Evolutionary conservation across 2,797 vertebrate genomes (phyloP).

Genomic region (Xiphophorus birchmanni): DNA sequence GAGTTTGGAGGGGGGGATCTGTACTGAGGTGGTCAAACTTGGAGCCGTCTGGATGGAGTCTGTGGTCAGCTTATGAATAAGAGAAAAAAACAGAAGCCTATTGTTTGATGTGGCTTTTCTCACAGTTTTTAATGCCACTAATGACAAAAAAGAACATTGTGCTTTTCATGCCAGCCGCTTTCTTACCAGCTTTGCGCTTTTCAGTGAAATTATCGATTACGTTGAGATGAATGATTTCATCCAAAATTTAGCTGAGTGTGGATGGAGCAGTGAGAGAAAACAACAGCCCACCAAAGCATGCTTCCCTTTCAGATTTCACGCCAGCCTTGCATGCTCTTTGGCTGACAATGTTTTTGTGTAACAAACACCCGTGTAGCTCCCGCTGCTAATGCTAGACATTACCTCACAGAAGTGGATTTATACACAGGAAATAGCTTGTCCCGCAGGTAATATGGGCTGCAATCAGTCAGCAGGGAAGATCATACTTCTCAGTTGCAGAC

Average conservation of each 20-base stretch:
- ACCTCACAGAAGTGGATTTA: slow-evolving; percentile 76
- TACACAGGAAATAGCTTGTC: slow-evolving; percentile 72
- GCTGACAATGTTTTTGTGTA: slow-evolving; percentile 49
- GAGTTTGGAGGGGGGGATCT: slow-evolving; percentile 59
- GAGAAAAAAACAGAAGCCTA: slow-evolving; percentile 34
- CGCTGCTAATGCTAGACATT: slow-evolving; percentile 73
- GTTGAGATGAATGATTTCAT: slow-evolving; percentile 47
- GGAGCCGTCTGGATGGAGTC: slow-evolving; percentile 80
- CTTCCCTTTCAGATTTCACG: slow-evolving; percentile 57
- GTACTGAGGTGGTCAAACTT: slow-evolving; percentile 66
- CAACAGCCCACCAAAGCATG: slow-evolving; percentile 37
- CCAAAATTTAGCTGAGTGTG: slow-evolving; percentile 23
- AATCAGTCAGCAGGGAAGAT: slow-evolving; percentile 68
- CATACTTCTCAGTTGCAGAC: slow-evolving; percentile 42
- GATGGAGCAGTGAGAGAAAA: slow-evolving; percentile 41
- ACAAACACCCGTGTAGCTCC: slow-evolving; percentile 46
- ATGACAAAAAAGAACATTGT: slow-evolving; percentile 22
- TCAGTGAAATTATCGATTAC: slow-evolving; percentile 40
- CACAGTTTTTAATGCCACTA: slow-evolving; percentile 28
- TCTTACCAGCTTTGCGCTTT: slow-evolving; percentile 18
- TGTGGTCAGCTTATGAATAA: slow-evolving; percentile 76
- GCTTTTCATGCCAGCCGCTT: slow-evolving; percentile 18
- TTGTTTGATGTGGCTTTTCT: slow-evolving; percentile 56
- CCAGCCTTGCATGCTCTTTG: slow-evolving; percentile 50
- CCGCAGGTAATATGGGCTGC: slow-evolving; percentile 73